Evolutionary conservation across 2,888 invertebrate genomes (phyloP), one percentile per base, ranked within the genome.

Genomic region (Lasioglossum figueresi): DNA sequence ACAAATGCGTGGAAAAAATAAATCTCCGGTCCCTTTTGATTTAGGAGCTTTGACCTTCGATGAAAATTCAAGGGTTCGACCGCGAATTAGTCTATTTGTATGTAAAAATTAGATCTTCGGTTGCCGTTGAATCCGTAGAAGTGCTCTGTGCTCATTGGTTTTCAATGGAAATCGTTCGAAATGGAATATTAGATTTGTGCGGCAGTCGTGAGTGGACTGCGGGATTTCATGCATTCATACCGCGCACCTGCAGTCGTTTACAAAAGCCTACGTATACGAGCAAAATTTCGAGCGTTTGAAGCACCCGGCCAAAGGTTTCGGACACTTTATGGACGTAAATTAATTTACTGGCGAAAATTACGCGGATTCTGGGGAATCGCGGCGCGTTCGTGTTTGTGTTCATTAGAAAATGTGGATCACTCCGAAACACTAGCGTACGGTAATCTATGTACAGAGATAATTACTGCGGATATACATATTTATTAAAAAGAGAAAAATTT

Each of bases 41-140:
- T 23, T 52, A 6, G n/a, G n/a, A 56, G 48, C n/a, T 59, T 71
- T n/a, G 48, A 8, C 12, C 10, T 1, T 19, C 59, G 80, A 2
- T 56, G 34, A 40, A 76, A 81, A 81, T 76, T 72, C 40, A 10
- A 43, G 16, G 27, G 48, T 45, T 19, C 71, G 43, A 34, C 31
- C 45, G 45, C 34, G 52, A 66, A 76, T 52, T 76, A 16, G 8
- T 10, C n/a, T 14, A n/a, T 3, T 34, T 34, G 5, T 10, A 27
- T 16, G 71, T 1, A 16, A 27, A 71, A 70, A 40, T 37, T 70
- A 23, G 12, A 40, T 70, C n/a, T 68, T 23, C 37, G 16, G 23
- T 37, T 37, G 23, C 1, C 23, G 68, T 68, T 12, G 34, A 68
- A 23, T 23, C 37, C 63, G 63, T 63, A 37, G 68, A 37, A 68